These are phyloP conservation scores for Raphicerus campestris DNA, from an alignment of 2,113 vertebrate species.

Conservation along the genomic window DNA sequence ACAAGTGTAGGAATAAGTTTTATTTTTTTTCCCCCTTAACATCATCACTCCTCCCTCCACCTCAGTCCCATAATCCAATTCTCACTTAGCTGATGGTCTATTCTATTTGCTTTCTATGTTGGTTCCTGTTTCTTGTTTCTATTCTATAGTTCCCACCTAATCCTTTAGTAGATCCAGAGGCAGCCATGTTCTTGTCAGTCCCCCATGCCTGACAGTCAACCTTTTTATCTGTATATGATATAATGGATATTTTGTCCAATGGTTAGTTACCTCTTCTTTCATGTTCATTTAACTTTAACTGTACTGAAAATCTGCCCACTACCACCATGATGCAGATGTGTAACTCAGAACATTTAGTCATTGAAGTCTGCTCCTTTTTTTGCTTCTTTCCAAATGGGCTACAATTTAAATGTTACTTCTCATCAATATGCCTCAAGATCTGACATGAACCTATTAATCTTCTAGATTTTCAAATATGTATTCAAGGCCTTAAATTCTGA, in stretches of 20 bases:
- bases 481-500: not conserved
- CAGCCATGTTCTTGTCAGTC: not conserved
- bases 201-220: not conserved
- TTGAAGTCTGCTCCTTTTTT: not conserved
- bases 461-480: not conserved
- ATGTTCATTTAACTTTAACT: not conserved
- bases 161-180: not conserved
- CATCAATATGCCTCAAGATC: not conserved
- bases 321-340: not conserved
- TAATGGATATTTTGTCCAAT: not conserved
- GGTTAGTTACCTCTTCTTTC: not conserved
- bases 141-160: not conserved
- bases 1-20: not conserved
- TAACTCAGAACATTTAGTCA: not conserved
- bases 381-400: not conserved
- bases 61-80: not conserved
- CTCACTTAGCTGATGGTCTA: not conserved
- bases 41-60: accelerated
- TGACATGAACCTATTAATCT: not conserved
- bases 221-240: not conserved
- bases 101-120: not conserved
- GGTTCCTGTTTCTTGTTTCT: not conserved
- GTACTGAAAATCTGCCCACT: not conserved
- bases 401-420: not conserved
- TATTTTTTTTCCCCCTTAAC: not conserved